Evolutionary conservation across 2,797 vertebrate species (phyloP).

Genomic region (Calcarius lapponicus): DNA sequence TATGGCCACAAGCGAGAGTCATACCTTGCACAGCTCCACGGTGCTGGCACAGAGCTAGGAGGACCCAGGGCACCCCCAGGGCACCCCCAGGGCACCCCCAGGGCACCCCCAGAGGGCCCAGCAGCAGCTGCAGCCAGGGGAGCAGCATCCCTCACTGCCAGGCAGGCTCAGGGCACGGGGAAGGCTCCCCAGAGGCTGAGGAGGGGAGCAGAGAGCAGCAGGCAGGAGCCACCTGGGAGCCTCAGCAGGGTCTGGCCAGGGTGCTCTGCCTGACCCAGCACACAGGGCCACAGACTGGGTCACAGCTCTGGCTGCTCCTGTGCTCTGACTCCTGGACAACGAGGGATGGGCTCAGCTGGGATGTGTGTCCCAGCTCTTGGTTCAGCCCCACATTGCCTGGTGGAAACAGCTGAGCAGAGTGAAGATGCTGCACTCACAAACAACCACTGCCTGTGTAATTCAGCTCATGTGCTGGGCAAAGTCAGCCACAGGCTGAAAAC

Average conservation of each 20-base stretch:
- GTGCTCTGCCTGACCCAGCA: accelerated
- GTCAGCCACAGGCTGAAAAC: not conserved
- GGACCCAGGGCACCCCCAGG: not conserved
- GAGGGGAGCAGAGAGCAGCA: not conserved
- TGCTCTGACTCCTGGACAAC: not conserved
- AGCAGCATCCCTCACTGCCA: no score
- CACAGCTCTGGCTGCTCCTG: not conserved
- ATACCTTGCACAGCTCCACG: not conserved
- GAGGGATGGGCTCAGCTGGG: not conserved
- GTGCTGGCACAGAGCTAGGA: not conserved
- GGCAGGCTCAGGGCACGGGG: not conserved
- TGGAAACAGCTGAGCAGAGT: not conserved
- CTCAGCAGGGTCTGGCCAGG: accelerated
- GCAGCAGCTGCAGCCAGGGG: not conserved
- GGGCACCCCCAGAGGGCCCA: no score
- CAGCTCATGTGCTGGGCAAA: not conserved
- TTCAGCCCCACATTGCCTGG: not conserved
- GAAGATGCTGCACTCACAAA: not conserved
- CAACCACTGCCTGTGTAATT: not conserved
- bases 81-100: no score
- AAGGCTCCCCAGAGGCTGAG: not conserved
- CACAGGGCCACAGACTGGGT: not conserved
- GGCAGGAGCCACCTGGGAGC: not conserved
- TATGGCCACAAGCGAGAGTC: accelerated
- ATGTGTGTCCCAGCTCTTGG: not conserved